Conservation (phyloP, 2,113 vertebrate species). For the Aplodontia rufa region DNA sequence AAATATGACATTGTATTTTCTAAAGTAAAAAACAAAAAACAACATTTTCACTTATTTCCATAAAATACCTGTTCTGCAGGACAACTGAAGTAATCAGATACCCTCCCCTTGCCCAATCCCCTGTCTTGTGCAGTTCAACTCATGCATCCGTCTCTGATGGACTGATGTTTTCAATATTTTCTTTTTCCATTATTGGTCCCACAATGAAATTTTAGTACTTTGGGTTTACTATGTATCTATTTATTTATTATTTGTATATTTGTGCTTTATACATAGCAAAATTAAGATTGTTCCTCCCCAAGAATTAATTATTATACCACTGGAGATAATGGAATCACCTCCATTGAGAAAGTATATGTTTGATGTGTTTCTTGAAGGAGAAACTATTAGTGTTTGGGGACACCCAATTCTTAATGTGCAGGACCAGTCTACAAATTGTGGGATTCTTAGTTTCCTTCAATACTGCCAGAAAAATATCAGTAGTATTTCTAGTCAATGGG, state of each 20-base stretch:
- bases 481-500: neutral
- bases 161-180: neutral
- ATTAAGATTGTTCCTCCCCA: neutral
- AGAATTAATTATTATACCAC: neutral
- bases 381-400: neutral
- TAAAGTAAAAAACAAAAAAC: neutral
- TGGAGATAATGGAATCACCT: neutral
- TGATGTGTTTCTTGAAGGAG: neutral
- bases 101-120: neutral
- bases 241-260: neutral
- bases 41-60: neutral
- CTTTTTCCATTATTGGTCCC: neutral
- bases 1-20: neutral
- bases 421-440: neutral
- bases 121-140: neutral
- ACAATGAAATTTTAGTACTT: neutral
- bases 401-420: neutral
- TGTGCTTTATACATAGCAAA: neutral
- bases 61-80: neutral
- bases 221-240: neutral
- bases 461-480: neutral
- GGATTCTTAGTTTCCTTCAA: neutral
- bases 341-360: neutral
- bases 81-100: neutral
- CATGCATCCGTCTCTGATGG: neutral